Conservation (phyloP, 1,140 invertebrate genomes). For the Caerostris extrusa region DNA sequence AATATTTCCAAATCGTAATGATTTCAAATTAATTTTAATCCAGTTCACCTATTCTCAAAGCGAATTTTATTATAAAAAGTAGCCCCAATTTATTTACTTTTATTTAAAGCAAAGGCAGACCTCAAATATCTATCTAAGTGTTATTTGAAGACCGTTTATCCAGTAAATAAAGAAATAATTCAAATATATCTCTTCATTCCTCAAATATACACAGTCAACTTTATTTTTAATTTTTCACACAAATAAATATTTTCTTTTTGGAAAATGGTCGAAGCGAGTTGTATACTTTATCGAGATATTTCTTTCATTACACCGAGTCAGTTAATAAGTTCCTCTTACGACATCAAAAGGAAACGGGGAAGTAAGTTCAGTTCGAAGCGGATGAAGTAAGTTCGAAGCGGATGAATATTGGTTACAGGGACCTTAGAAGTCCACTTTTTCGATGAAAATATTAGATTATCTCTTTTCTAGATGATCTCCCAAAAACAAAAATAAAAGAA, state of each 20-base stretch:
- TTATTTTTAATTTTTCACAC: neutral
- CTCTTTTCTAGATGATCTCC: constrained; percentile 30
- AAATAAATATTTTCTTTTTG: constrained; percentile 37
- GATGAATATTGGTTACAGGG: constrained; percentile 66
- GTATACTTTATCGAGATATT: constrained; percentile 64
- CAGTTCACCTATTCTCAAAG: neutral
- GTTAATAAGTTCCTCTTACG: constrained; percentile 65
- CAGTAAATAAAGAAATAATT: constrained; percentile 28
- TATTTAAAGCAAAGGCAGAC: neutral
- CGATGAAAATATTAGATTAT: constrained; percentile 67
- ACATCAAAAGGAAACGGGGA: constrained; percentile 52
- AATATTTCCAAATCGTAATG: neutral
- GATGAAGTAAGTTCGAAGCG: constrained; percentile 54
- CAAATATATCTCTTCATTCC: constrained; percentile 14
- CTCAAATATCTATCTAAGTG: neutral
- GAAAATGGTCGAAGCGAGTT: constrained; percentile 48
- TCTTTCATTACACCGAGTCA: constrained; percentile 48
- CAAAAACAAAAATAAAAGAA: constrained; percentile 23
- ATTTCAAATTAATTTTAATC: neutral
- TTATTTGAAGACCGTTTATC: neutral
- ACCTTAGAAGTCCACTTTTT: constrained; percentile 30
- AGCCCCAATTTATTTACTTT: neutral
- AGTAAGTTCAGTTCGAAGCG: constrained; percentile 40
- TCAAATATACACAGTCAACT: neutral
- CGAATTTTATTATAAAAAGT: neutral